These are phyloP conservation scores for Lateolabrax maculatus DNA, from an alignment of 2,797 vertebrate genomes.

Conservation along the genomic window DNA sequence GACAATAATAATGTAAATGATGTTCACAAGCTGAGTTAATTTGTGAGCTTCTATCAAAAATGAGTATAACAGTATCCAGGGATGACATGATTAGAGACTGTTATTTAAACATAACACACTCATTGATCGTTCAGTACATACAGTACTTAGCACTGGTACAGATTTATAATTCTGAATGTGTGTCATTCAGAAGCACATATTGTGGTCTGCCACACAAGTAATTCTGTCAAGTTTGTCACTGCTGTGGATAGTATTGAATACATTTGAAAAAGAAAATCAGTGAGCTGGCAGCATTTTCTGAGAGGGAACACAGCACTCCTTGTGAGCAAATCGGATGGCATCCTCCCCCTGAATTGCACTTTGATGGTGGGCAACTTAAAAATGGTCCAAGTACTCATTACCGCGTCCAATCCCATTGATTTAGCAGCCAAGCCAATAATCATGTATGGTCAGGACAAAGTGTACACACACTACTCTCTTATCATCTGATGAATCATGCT, in stretches of 20 bases:
- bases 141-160: conserved; percentile 19
- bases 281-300: background rate
- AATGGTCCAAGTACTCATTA: conserved; percentile 35
- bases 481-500: conserved; percentile 1
- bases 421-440: background rate
- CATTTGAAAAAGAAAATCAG: conserved; percentile 36
- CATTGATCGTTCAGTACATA: background rate
- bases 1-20: background rate
- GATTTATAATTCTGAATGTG: background rate
- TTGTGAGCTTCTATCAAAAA: background rate
- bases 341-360: background rate
- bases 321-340: background rate
- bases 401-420: conserved; percentile 11
- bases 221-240: conserved; percentile 21
- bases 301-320: background rate
- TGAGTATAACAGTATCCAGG: background rate
- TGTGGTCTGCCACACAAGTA: conserved; percentile 11
- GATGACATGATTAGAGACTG: conserved; percentile 1
- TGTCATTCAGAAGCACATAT: conserved; percentile 5
- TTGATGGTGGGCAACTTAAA: conserved; percentile 36
- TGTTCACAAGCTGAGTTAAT: conserved; percentile 2
- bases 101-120: background rate
- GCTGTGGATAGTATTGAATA: conserved; percentile 26
- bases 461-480: background rate
- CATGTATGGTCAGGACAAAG: background rate